Conservation (phyloP, 2,888 invertebrate species). For the Lasius fuliginosus region DNA sequence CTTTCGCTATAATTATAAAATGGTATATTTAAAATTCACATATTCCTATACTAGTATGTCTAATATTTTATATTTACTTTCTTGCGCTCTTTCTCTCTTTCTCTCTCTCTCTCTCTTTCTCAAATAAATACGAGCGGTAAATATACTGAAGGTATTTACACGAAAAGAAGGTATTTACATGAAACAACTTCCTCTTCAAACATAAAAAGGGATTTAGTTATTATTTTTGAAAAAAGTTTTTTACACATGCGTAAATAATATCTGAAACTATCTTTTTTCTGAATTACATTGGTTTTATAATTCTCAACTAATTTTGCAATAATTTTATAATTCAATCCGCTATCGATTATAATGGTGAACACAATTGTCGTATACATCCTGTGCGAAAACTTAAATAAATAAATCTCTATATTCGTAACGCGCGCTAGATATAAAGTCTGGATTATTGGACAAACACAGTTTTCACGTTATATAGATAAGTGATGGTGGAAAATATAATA, state of each 20-base stretch:
- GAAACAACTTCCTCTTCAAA: background rate
- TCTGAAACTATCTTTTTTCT: background rate
- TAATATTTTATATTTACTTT: background rate
- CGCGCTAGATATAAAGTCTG: background rate
- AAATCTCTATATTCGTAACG: constrained; percentile 12
- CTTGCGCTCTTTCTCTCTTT: background rate
- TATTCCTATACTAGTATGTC: background rate
- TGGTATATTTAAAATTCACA: background rate
- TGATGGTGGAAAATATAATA: constrained; percentile 20
- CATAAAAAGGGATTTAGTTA: background rate
- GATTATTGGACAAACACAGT: constrained; percentile 18
- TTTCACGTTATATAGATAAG: background rate
- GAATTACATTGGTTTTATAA: background rate
- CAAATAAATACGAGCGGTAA: background rate
- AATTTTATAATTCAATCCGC: background rate
- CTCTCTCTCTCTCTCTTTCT: background rate
- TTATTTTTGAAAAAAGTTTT: background rate
- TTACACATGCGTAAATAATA: background rate
- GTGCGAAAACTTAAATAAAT: constrained; percentile 5
- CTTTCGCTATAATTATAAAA: background rate
- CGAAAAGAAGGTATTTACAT: background rate
- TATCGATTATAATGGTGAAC: background rate
- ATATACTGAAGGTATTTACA: background rate
- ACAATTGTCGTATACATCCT: background rate
- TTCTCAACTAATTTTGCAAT: background rate